These are phyloP conservation scores for Cygnus buccinator DNA, from an alignment of 2,113 vertebrate genomes.

Conservation along the genomic window DNA sequence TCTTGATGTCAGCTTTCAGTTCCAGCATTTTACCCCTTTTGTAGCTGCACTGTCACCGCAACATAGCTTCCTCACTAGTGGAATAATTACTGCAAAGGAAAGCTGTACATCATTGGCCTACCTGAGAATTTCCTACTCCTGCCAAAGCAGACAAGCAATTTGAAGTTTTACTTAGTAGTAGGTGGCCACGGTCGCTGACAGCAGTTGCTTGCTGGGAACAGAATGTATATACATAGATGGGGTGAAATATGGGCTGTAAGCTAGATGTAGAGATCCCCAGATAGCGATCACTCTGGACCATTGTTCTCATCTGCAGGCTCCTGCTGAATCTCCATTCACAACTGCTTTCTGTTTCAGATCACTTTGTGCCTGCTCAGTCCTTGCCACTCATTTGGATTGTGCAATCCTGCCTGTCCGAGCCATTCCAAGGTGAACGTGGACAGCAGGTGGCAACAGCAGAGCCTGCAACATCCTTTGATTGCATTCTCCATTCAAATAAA, in stretches of 20 bases:
- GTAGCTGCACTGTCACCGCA: neutral
- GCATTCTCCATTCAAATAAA: neutral
- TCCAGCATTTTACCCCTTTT: neutral
- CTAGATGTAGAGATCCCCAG: neutral
- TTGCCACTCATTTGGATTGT: neutral
- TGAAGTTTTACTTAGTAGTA: neutral
- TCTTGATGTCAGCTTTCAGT: neutral
- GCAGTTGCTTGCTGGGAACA: neutral
- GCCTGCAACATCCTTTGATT: neutral
- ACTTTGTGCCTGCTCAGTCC: neutral
- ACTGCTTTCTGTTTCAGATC: neutral
- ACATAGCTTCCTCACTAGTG: neutral
- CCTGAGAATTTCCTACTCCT: neutral
- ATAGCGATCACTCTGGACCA: neutral
- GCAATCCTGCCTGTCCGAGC: neutral
- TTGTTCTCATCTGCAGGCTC: neutral
- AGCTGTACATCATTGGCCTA: neutral
- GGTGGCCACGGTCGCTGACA: neutral
- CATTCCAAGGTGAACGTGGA: neutral
- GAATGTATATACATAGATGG: neutral
- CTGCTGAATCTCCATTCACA: neutral
- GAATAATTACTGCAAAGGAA: neutral
- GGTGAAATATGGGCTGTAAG: neutral
- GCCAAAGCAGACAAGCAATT: neutral
- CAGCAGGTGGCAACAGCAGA: slow-evolving; percentile 45